Base-by-base conservation (phyloP, 2,113 vertebrate genomes). In the Pholis gunnellus region DNA sequence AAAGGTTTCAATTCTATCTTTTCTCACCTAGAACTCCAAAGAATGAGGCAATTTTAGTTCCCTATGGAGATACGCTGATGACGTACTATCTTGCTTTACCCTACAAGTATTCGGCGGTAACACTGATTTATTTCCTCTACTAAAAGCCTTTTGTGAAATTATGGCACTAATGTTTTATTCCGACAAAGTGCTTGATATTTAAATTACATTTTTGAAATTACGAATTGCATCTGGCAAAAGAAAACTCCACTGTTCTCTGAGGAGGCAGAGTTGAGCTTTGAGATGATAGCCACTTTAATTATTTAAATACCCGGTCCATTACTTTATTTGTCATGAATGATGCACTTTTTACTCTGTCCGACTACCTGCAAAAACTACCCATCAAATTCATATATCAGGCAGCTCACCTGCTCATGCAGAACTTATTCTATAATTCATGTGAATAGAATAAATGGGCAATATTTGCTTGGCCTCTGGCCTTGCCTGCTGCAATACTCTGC, bases 401-500 rank as follows among this genome's bases (percentile, higher is more conserved):
- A 78, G 75, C 65, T 81, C 79, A 74, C 65, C 80, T 77, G 82
- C 88, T 93, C 87, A 89, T 87, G 68, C 87, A 90, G 78, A 88
- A 89, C 92, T 83, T 87, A 94, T 87, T 92, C 71, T 83, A 88
- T 90, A 91, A 94, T 91, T 92, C 84, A 92, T 87, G 83, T 81
- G 89, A 91, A 92, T 91, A 87, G 92, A 80, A 90, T 86, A 85
- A 85, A 86, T 88, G 81, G 75, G 77, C 86, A 85, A 77, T 89
- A 90, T 92, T 94, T 94, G 92, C 81, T 88, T 91, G 85, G 86
- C 93, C 92, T 93, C 91, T 92, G 87, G 89, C 91, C 88, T 88
- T 75, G 84, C 82, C 87, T 78, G 71, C 75, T 84, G 79, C 79
- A 85, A 54, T 82, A 48, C 82, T 81, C 85, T 67, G 67, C 91